Evolutionary conservation across 2,797 vertebrate species (phyloP).

Genomic region (Lindbergichthys nudifrons): DNA sequence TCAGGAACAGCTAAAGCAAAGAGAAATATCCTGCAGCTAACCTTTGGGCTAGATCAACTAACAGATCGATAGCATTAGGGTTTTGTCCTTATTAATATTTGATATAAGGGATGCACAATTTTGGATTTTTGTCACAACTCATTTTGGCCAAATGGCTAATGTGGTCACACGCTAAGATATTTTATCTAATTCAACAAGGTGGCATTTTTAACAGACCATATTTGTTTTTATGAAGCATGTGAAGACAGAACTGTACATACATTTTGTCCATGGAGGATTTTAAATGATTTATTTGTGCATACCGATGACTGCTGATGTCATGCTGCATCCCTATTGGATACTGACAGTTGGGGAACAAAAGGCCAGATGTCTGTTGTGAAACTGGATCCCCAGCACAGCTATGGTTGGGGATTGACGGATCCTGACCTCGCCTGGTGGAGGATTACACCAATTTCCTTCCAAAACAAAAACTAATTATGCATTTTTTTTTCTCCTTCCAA

Average conservation of each 20-base stretch:
- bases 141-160: too few species aligned
- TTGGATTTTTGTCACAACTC: too few species aligned
- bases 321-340: background rate
- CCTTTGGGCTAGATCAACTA: background rate
- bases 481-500: constrained; percentile 35
- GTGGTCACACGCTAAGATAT: too few species aligned
- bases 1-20: constrained; percentile 18
- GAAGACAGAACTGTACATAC: too few species aligned
- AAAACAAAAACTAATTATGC: constrained; percentile 30
- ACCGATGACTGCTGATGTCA: too few species aligned
- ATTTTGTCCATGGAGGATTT: too few species aligned
- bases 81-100: constrained; percentile 31
- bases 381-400: constrained; percentile 36
- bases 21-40: constrained; percentile 3
- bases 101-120: background rate
- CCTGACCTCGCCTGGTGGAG: constrained; percentile 46
- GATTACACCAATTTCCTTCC: constrained; percentile 32
- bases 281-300: too few species aligned
- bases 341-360: background rate
- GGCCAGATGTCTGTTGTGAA: constrained; percentile 38
- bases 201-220: too few species aligned
- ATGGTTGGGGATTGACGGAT: constrained; percentile 22
- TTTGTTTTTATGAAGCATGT: too few species aligned
- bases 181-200: too few species aligned
- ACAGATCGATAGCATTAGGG: constrained; percentile 10